Evolutionary conservation across 2,113 vertebrate genomes (phyloP), one percentile per base, ranked within the genome.

Genomic region (Gobius niger): DNA sequence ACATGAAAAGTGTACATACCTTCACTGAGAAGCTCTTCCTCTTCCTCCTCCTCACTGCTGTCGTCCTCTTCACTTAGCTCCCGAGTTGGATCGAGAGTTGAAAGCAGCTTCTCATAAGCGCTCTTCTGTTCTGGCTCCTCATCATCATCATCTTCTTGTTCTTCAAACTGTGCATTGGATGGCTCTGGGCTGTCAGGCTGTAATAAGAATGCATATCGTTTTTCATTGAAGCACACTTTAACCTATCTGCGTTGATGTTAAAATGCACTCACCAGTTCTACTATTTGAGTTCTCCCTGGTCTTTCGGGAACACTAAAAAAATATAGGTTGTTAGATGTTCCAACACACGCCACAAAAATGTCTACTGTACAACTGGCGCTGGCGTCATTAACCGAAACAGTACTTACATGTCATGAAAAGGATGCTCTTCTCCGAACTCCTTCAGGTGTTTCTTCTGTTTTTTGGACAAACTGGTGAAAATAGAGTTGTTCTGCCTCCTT

Each of bases 351-450:
- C 0, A 11, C 47, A 14, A n/a, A n/a, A n/a, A 50, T 14, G 11
- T 14, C 15, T 5, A 50, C 2, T 50, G 47, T 50, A 14, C 7
- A 12, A 66, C 24, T 34, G 24, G 15, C 44, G 13, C 6, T 42
- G 9, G 40, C 16, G 11, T 4, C 4, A 4, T 10, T 9, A 6
- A 41, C 4, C 5, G 16, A 1, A 54, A 54, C 5, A 0, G 7
- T 24, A 65, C 94, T 86, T 83, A 97, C 97, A 78, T 76, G 64
- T 99, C 96, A 10, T 95, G 84, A 65, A 96, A 96, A 0, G 96
- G 97, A 65, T 99, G 97, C 75, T 96, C 90, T 87, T 98, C 96
- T 83, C 96, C 97, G 70, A 97, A 98, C 11, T 98, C 96, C 73
- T 93, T 91, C 2, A 99, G 83, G 10, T 98, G 96, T 74, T 93